Percentiles rank a stretch among this genome's conserved stretches.
phyloP scores from a whole-genome alignment of 2,113 vertebrate genomes.

The human region GRCh38 chr6:7088501-7089000 shows the following conservation, averaged over 20 bases:
- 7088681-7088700: not conserved
- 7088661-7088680: not conserved
- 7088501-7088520: not conserved
- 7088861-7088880: not conserved
- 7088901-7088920: not conserved
- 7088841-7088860: not conserved
- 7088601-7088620: slow-evolving; percentile 6
- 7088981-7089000: not conserved
- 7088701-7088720: not conserved
- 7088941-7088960: not conserved
- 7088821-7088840: not conserved
- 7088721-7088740: not conserved
- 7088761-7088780: not conserved
- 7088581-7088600: not conserved
- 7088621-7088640: slow-evolving; percentile 11
- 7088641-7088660: slow-evolving; percentile 28
- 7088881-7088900: not conserved
- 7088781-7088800: not conserved
- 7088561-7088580: not conserved
- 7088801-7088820: not conserved
- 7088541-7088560: not conserved
- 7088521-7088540: not conserved
- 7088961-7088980: not conserved
- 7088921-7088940: not conserved
- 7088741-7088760: not conserved